phyloP scores from a whole-genome alignment of 2,797 vertebrate species.

The Xerus rutilus region DNA sequence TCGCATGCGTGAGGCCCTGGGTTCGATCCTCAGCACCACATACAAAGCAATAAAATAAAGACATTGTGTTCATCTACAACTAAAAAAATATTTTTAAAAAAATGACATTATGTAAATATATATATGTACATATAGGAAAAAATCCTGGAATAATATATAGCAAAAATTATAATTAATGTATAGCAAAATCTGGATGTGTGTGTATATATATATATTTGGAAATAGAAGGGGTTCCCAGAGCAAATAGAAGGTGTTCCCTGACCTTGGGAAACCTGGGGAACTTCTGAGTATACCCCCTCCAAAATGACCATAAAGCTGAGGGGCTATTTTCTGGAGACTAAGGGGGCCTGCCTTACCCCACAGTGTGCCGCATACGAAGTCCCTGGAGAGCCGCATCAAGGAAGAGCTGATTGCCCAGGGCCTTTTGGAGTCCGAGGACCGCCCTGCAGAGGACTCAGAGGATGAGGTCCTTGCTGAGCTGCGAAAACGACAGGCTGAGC shows the following conservation, averaged over 20 bases:
- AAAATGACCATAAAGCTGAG: neutral
- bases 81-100: no score
- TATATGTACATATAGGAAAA: neutral
- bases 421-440: slow-evolving; percentile 96
- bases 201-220: neutral
- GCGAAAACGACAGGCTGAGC: slow-evolving; percentile 97
- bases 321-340: neutral
- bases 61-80: no score
- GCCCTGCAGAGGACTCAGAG: slow-evolving; percentile 96
- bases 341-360: neutral
- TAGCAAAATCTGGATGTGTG: neutral
- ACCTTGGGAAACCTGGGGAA: neutral
- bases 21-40: no score
- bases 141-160: neutral
- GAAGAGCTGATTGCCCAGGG: slow-evolving; percentile 98
- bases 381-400: slow-evolving; percentile 97
- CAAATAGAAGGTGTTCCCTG: neutral
- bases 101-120: neutral
- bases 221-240: neutral
- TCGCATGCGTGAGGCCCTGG: no score
- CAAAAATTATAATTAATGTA: neutral
- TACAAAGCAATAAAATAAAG: no score
- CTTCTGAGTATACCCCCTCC: neutral
- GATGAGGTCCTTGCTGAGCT: slow-evolving; percentile 97
- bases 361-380: slow-evolving; percentile 98